phyloP scores from a whole-genome alignment of 2,113 vertebrate species.

The Eidolon helvum region DNA sequence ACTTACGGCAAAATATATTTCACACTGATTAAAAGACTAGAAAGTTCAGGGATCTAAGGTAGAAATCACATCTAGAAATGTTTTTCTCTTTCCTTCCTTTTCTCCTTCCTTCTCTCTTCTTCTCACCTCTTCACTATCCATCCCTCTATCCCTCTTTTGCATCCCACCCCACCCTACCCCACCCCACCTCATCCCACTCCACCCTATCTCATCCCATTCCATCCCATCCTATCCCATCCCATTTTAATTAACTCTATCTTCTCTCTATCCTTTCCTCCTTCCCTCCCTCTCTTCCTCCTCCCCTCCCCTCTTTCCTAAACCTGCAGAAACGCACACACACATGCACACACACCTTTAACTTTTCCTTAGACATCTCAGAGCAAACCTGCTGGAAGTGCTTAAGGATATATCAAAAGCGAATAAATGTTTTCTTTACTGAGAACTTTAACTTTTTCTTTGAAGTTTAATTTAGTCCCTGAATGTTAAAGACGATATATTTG shows the following conservation, averaged over 20 bases:
- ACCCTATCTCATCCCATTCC: no score
- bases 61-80: neutral
- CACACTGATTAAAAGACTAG: neutral
- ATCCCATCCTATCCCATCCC: no score
- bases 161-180: no score
- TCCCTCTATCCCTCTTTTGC: rapidly evolving
- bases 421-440: constrained; percentile 63
- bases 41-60: neutral
- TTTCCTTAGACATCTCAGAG: constrained; percentile 33
- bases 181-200: no score
- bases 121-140: neutral
- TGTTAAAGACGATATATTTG: constrained; percentile 78
- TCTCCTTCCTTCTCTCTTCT: neutral
- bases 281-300: neutral
- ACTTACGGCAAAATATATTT: neutral
- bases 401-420: constrained; percentile 70
- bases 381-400: constrained; percentile 59
- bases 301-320: neutral
- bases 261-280: no score
- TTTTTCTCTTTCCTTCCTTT: neutral
- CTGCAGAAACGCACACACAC: neutral
- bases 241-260: neutral
- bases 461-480: constrained; percentile 79
- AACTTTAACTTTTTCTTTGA: constrained; percentile 79
- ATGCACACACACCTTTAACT: neutral